These are phyloP conservation scores for Molanna angustata DNA, from an alignment of 2,888 invertebrate species.

Conservation along the genomic window DNA sequence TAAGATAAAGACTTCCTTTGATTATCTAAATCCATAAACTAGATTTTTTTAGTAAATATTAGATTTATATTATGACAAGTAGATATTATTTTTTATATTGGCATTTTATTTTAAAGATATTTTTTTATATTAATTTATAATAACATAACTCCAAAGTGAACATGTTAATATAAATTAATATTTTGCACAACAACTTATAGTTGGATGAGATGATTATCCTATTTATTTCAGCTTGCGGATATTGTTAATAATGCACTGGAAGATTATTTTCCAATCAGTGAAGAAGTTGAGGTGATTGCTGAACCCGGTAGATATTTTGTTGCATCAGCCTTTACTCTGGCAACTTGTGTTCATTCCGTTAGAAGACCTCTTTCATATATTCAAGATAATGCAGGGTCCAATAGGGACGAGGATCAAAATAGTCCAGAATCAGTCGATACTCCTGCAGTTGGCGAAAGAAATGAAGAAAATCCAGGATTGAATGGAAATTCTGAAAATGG, in stretches of 20 bases:
- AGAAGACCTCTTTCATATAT: constrained; percentile 39
- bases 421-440: neutral
- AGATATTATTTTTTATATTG: too few relatives aligned
- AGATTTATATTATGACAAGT: too few relatives aligned
- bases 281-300: constrained; percentile 76
- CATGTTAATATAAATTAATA: too few relatives aligned
- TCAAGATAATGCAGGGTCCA: neutral
- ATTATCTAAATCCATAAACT: too few relatives aligned
- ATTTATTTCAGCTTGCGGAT: constrained; percentile 65
- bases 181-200: too few relatives aligned
- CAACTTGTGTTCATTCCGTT: constrained; percentile 83
- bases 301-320: constrained; percentile 98
- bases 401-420: neutral
- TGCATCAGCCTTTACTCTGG: constrained; percentile 92
- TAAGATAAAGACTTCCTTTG: too few relatives aligned
- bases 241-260: constrained; percentile 79
- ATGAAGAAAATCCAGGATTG: neutral
- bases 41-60: too few relatives aligned
- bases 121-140: too few relatives aligned
- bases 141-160: too few relatives aligned
- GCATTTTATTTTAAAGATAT: too few relatives aligned
- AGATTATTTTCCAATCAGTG: constrained; percentile 72
- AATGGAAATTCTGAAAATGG: neutral
- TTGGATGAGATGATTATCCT: too few relatives aligned
- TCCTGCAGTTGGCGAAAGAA: neutral